These are phyloP conservation scores for Bubo bubo DNA, from an alignment of 2,113 vertebrate species.

Conservation along the genomic window DNA sequence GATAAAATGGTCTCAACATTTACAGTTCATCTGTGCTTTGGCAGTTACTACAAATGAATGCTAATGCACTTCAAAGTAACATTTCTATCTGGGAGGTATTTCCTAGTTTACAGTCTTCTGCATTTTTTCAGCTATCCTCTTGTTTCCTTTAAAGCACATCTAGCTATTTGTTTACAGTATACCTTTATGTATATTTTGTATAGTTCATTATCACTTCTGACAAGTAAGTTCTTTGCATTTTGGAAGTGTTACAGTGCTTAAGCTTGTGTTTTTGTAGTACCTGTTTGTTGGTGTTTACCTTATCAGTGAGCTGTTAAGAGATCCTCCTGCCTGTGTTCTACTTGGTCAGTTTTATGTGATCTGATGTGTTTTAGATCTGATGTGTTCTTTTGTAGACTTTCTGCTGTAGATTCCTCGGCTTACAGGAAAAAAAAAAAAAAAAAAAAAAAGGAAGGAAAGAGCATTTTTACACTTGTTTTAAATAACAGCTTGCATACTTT, in stretches of 20 bases:
- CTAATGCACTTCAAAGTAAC: conserved; percentile 59
- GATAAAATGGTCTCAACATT: conserved; percentile 62
- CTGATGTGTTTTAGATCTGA: conserved; percentile 63
- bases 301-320: conserved; percentile 76
- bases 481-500: conserved; percentile 83
- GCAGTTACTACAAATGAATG: conserved; percentile 36
- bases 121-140: conserved; percentile 62
- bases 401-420: conserved; percentile 83
- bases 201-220: conserved; percentile 86
- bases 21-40: conserved; percentile 69
- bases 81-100: conserved; percentile 66
- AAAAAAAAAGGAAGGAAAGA: conserved; percentile 65
- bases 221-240: conserved; percentile 84
- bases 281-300: conserved; percentile 78
- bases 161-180: conserved; percentile 92
- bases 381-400: conserved; percentile 78
- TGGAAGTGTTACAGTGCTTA: conserved; percentile 76
- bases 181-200: conserved; percentile 92
- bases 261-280: conserved; percentile 79
- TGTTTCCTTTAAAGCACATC: conserved; percentile 86
- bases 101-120: conserved; percentile 77
- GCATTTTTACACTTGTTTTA: conserved; percentile 78
- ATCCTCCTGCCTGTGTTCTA: conserved; percentile 77
- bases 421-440: conserved; percentile 47
- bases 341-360: conserved; percentile 75